A percentile compares a stretch with the other conserved stretches of the same genome.
Evolutionary conservation across 2,113 vertebrate species (phyloP).

Genomic region (Cyanoderma ruficeps): DNA sequence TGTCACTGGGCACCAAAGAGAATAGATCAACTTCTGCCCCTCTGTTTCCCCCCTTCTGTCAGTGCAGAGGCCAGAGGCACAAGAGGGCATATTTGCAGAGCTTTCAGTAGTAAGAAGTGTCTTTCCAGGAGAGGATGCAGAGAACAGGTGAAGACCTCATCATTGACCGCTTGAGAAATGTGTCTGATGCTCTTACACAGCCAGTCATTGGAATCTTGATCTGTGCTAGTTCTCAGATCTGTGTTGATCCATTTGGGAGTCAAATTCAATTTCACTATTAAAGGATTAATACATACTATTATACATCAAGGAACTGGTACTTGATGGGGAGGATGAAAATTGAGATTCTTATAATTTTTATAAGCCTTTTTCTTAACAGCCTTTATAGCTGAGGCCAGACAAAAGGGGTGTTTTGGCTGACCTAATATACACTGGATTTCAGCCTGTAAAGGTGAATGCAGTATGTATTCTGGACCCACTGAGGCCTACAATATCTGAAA

Average conservation of each 20-base stretch:
- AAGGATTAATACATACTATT: not conserved
- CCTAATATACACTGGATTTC: not conserved
- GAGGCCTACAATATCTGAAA: not conserved
- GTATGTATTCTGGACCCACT: not conserved
- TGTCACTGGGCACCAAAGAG: not conserved
- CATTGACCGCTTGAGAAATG: not conserved
- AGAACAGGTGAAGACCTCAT: not conserved
- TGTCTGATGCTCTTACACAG: not conserved
- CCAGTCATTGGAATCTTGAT: not conserved
- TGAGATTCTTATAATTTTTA: not conserved
- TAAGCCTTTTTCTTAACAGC: not conserved
- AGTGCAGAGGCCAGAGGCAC: not conserved
- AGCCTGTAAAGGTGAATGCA: not conserved
- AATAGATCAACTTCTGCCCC: not conserved
- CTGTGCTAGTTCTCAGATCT: not conserved
- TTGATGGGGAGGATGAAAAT: not conserved
- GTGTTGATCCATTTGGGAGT: not conserved
- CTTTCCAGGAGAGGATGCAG: not conserved
- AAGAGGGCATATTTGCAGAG: not conserved
- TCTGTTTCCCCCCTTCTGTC: not conserved
- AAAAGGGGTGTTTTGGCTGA: not conserved
- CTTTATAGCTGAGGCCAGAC: not conserved
- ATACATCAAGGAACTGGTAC: not conserved
- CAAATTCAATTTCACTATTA: not conserved
- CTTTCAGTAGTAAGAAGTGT: not conserved